Evolutionary conservation across 2,113 vertebrate species (phyloP).

Genomic region (Capreolus pygargus): DNA sequence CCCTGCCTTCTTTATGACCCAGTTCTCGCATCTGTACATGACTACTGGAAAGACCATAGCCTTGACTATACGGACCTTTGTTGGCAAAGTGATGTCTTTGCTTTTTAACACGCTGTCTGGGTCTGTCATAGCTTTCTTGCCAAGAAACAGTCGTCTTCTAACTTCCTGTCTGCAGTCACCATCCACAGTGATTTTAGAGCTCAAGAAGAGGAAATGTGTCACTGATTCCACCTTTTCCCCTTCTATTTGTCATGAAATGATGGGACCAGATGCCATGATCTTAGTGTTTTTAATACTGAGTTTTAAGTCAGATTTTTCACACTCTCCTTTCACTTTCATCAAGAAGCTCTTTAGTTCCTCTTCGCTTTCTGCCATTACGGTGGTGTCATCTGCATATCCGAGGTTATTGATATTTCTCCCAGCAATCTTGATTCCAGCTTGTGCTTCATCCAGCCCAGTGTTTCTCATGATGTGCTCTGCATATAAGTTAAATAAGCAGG

Average conservation of each 20-base stretch:
- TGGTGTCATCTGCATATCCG: neutral
- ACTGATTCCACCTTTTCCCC: neutral
- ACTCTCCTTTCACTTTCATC: neutral
- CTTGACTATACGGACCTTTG: neutral
- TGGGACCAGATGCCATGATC: neutral
- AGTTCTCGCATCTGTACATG: accelerated
- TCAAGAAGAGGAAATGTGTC: neutral
- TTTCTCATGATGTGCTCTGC: neutral
- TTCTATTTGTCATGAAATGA: neutral
- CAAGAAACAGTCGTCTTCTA: neutral
- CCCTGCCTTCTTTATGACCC: neutral
- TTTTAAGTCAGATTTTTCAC: neutral
- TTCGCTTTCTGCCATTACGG: neutral
- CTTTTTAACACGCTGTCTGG: neutral
- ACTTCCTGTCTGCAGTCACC: neutral
- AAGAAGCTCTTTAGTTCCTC: neutral
- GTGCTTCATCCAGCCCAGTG: neutral
- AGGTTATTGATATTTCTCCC: neutral
- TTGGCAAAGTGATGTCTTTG: neutral
- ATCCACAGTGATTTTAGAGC: neutral
- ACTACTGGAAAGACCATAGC: neutral
- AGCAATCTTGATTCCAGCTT: neutral
- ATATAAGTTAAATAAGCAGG: neutral
- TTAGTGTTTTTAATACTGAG: neutral
- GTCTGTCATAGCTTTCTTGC: neutral